These are phyloP conservation scores for Hipparchia sbordonii DNA, from an alignment of 2,888 invertebrate genomes.

Conservation along the genomic window DNA sequence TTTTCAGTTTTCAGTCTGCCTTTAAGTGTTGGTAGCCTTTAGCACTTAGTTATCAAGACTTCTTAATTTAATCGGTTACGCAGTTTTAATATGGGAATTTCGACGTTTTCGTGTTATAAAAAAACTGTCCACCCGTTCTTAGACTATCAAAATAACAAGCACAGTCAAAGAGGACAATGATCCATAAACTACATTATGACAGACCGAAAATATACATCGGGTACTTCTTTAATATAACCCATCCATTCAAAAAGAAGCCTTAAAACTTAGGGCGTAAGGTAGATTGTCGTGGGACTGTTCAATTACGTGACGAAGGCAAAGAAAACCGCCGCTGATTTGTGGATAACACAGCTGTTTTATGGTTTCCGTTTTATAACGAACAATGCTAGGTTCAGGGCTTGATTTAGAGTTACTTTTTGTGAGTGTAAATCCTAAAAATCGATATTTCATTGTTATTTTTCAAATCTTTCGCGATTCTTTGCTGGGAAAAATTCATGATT, in stretches of 20 bases:
- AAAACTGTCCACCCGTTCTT: not conserved
- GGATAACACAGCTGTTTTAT: conserved; percentile 70
- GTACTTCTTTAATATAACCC: conserved; percentile 22
- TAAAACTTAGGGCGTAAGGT: conserved; percentile 37
- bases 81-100: too few relatives aligned
- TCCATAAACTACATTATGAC: conserved; percentile 66
- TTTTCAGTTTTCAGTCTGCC: too few relatives aligned
- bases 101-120: not conserved
- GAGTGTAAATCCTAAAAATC: conserved; percentile 18
- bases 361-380: conserved; percentile 66
- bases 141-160: conserved; percentile 36
- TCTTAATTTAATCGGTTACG: too few relatives aligned
- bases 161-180: conserved; percentile 56
- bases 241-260: conserved; percentile 35
- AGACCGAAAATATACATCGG: conserved; percentile 55
- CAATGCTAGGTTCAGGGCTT: conserved; percentile 47
- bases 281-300: conserved; percentile 37
- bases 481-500: too few relatives aligned
- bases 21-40: too few relatives aligned
- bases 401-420: conserved; percentile 24
- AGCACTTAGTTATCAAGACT: too few relatives aligned
- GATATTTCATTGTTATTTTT: conserved; percentile 2
- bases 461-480: not conserved
- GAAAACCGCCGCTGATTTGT: conserved; percentile 73
- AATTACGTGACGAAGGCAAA: conserved; percentile 42